phyloP scores from a whole-genome alignment of 2,113 vertebrate genomes.

The Xyrauchen texanus region DNA sequence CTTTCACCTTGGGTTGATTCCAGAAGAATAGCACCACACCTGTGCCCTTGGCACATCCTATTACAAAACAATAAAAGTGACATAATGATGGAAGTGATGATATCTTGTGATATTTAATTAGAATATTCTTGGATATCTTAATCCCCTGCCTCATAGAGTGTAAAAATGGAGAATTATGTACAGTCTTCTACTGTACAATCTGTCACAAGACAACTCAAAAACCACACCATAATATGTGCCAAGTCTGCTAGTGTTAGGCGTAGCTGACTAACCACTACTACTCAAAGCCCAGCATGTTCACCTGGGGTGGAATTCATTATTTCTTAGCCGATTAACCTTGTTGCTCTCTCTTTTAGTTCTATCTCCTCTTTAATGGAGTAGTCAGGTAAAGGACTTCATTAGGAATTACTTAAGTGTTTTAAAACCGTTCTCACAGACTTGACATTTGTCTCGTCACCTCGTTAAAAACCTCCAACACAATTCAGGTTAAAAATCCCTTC shows the following conservation, averaged over 20 bases:
- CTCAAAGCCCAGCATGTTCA: not conserved
- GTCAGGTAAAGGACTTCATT: conserved; percentile 46
- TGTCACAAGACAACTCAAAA: not conserved
- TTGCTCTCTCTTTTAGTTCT: conserved; percentile 24
- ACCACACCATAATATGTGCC: not conserved
- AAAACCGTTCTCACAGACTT: conserved; percentile 55
- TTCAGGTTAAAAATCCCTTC: conserved; percentile 57
- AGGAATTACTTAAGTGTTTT: conserved; percentile 58
- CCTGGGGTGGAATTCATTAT: conserved; percentile 35
- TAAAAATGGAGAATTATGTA: conserved; percentile 21
- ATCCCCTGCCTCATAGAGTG: conserved; percentile 21
- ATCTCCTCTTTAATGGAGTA: not conserved
- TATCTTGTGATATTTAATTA: conserved; percentile 44
- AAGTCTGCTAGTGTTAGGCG: conserved; percentile 6
- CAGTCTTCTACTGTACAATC: not conserved
- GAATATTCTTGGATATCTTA: conserved; percentile 3
- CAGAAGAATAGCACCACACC: conserved; percentile 18
- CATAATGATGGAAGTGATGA: conserved; percentile 11
- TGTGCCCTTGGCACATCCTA: conserved; percentile 19
- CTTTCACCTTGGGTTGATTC: conserved; percentile 42
- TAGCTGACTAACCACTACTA: not conserved
- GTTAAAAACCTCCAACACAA: conserved; percentile 48
- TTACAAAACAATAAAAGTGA: not conserved
- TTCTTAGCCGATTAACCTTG: conserved; percentile 45
- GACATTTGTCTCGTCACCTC: conserved; percentile 50